Evolutionary conservation across 2,888 invertebrate genomes (phyloP), one percentile per base, ranked within the genome.

Genomic region (Nycteola revayana): DNA sequence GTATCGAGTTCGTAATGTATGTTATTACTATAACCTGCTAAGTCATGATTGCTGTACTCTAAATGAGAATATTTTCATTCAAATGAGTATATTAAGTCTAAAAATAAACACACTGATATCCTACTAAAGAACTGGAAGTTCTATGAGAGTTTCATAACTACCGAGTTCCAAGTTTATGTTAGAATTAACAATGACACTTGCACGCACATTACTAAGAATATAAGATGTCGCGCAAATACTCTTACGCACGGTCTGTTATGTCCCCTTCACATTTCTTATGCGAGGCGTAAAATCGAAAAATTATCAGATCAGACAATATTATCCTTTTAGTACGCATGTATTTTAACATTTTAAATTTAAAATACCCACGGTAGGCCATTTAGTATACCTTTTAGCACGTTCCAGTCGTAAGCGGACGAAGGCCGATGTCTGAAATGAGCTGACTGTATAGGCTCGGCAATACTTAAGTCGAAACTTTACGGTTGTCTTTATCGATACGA

Each of bases 401-500:
- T 56, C 48, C 46, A 53, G 49, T 59, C 47, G 43, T 48, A 54
- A 63, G 37, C 47, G 53, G 39, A 44, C 48, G 60, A 68, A 59
- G 55, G 53, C 55, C 51, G 59, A 36, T 45, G 36, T 50, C 60
- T 63, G 62, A 70, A 75, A 68, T 51, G 65, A 60, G 55, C 64
- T 52, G 58, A 66, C 64, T 52, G 59, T 65, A n/a, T n/a, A 60
- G 67, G 61, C 63, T 57, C 58, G 59, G 42, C n/a, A 45, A 57
- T 68, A 76, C 69, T 84, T 78, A 82, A 81, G 75, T 71, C 57
- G 71, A 65, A 62, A 71, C 58, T 83, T 85, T 86, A 86, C 71
- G 73, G 66, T 60, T 66, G 55, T 73, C 64, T 75, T 79, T 81
- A 81, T 79, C 66, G 70, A 60, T 58, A 55, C 68, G 61, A 64